Base-by-base conservation (phyloP, 2,797 vertebrate genomes). In the Melanotaenia boesemani region DNA sequence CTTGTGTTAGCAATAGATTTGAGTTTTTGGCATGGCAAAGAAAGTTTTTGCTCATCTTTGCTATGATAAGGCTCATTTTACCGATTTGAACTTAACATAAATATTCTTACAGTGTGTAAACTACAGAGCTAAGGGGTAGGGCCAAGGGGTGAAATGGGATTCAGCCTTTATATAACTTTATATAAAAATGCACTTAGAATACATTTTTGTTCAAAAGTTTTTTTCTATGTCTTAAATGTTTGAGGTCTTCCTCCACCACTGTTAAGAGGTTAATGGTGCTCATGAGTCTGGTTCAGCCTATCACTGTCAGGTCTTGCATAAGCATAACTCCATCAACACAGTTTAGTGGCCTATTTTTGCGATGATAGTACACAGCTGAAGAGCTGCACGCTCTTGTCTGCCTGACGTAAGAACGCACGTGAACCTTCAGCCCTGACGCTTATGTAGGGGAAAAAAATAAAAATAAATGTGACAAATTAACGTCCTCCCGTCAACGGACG, bases 371-470 rank as follows among this genome's bases (percentile, higher is more conserved):
- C 64, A 28, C 50, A 28, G 20, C 37, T 30, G 20, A 10, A 24
- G 28, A 26, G 28, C 57, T 36, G 72, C 72, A 50, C n/a, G 8
- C 20, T 16, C 18, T 22, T 44, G 56, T 64, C 18, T n/a, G 12
- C 15, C 32, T 59, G 73, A 68, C 65, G 13, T 32, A 22, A 59
- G 7, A 18, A 68, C 64, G 54, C 37, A 63, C 41, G 67, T 36
- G 55, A 63, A 54, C 58, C 58, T 11, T 39, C 11, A 64, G 54
- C 36, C 59, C 59, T 24, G n/a, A 67, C 63, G 46, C 34, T 18
- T 12, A 52, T 28, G 61, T 12, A 20, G 26, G 22, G 41, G 16
- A 24, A 24, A 48, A 28, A 37, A 7, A 24, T 36, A 64, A 20
- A 39, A 59, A 30, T 26, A 28, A 13, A 62, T 20, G 7, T 9